Percentiles rank a stretch among this genome's conserved stretches.
Conservation (phyloP, 2,888 invertebrate genomes). For the Heliconius cydno region DNA sequence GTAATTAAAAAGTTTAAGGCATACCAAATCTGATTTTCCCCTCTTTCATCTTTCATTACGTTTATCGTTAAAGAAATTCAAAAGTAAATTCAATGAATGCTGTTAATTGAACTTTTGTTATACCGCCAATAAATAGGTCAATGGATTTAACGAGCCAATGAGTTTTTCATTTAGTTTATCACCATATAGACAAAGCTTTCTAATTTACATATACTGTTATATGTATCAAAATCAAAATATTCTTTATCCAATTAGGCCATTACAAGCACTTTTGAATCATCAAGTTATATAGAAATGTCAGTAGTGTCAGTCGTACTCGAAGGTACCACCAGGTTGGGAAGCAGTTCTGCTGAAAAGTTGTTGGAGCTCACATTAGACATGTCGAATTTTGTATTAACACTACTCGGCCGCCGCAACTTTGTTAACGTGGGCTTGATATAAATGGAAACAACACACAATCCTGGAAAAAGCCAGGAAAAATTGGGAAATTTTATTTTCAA, state of each 20-base stretch:
- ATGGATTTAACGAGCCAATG: conserved; percentile 61
- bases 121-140: conserved; percentile 61
- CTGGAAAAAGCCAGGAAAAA: no score
- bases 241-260: no score
- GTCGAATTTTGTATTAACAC: neutral
- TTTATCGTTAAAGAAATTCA: conserved; percentile 57
- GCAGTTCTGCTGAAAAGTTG: no score
- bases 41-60: conserved; percentile 49
- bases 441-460: no score
- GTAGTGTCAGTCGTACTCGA: no score
- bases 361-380: no score
- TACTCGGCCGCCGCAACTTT: no score
- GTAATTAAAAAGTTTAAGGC: conserved; percentile 48
- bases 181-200: neutral
- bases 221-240: neutral
- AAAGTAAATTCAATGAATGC: conserved; percentile 63
- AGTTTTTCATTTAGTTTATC: conserved; percentile 41
- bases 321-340: no score
- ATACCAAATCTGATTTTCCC: conserved; percentile 39
- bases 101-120: conserved; percentile 68
- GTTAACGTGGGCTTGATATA: no score
- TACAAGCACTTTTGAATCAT: no score
- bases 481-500: no score
- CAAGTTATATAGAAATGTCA: no score
- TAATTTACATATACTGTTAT: neutral